phyloP scores from a whole-genome alignment of 1,140 invertebrate species.

The Delia radicum region DNA sequence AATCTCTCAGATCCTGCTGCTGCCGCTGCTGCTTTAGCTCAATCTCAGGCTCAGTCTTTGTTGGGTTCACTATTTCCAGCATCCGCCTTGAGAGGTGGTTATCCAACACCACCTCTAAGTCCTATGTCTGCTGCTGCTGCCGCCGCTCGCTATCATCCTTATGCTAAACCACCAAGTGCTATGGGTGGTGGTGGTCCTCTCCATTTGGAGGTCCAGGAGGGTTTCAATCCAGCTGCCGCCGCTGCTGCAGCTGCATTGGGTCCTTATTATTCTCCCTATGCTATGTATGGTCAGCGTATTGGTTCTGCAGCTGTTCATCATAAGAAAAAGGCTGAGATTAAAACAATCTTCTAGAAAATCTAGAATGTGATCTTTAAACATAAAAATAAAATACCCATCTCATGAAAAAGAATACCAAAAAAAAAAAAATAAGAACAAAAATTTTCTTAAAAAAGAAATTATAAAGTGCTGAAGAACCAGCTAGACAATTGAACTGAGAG shows the following conservation, averaged over 20 bases:
- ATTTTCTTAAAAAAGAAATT: no score
- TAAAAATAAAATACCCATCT: not conserved
- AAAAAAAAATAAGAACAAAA: not conserved
- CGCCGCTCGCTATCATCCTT: slow-evolving; percentile 82
- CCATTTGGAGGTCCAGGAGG: slow-evolving; percentile 68
- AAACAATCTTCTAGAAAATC: no score
- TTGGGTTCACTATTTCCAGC: slow-evolving; percentile 66
- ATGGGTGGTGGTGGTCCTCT: slow-evolving; percentile 59
- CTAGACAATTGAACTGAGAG: not conserved
- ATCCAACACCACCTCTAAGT: slow-evolving; percentile 86
- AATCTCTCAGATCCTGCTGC: slow-evolving; percentile 64
- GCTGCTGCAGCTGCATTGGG: slow-evolving; percentile 63
- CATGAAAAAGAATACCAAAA: slow-evolving; percentile 13
- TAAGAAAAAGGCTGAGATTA: slow-evolving; percentile 54
- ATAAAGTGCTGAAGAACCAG: no score
- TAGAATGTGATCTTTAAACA: slow-evolving; percentile 6
- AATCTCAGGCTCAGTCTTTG: slow-evolving; percentile 60
- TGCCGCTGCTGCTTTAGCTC: slow-evolving; percentile 60
- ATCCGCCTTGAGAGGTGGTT: slow-evolving; percentile 72
- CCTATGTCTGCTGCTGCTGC: slow-evolving; percentile 66
- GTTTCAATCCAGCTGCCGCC: slow-evolving; percentile 65
- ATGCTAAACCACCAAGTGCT: slow-evolving; percentile 66
- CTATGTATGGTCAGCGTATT: slow-evolving; percentile 87
- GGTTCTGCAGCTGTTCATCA: slow-evolving; percentile 84
- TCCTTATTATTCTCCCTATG: slow-evolving; percentile 88